Evolutionary conservation across 2,113 vertebrate species (phyloP).

Genomic region (Brevimyrus niger): DNA sequence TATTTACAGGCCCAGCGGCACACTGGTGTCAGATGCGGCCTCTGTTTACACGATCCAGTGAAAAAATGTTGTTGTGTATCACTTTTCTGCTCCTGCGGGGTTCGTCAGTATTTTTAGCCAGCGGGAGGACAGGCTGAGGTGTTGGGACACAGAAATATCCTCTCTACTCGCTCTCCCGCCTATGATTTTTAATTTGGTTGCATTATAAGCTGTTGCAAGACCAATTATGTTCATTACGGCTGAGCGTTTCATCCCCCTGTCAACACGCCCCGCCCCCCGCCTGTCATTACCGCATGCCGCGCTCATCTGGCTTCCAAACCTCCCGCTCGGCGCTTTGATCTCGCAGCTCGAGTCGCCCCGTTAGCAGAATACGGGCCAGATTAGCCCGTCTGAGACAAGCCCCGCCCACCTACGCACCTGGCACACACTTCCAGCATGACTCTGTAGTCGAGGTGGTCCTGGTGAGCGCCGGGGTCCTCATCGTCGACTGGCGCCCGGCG

Average conservation of each 20-base stretch:
- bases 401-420: slow-evolving; percentile 55
- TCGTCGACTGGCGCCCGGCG: slow-evolving; percentile 64
- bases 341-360: neutral
- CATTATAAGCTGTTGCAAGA: neutral
- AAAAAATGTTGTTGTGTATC: neutral
- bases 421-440: slow-evolving; percentile 79
- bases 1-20: neutral
- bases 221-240: neutral
- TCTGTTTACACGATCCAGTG: neutral
- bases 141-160: neutral
- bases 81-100: neutral
- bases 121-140: neutral
- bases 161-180: no score
- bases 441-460: slow-evolving; percentile 75
- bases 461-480: slow-evolving; percentile 76
- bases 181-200: neutral
- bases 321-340: neutral
- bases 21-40: neutral
- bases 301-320: neutral
- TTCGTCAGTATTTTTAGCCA: neutral
- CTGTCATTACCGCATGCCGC: neutral
- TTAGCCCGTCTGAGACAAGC: neutral
- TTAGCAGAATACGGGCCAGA: neutral
- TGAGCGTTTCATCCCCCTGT: neutral
- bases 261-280: neutral